A percentile compares a stretch with the other conserved stretches of the same genome.
These are phyloP conservation scores for Cephalopterus ornatus DNA, from an alignment of 2,113 vertebrate species.

Conservation along the genomic window DNA sequence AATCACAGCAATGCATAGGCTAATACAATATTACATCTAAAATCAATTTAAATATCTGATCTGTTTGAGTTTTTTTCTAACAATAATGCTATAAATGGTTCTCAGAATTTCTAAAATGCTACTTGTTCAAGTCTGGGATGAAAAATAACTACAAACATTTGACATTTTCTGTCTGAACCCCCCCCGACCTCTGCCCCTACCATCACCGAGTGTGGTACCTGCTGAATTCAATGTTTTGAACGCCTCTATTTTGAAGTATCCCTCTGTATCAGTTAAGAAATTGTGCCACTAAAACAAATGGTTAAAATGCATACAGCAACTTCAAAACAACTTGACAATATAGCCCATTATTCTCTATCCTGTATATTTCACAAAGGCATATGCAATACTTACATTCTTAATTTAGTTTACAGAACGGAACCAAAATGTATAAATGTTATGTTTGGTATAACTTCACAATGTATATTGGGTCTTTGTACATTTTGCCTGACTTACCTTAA, in stretches of 20 bases:
- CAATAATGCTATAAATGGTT: slow-evolving; percentile 56
- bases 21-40: slow-evolving; percentile 34
- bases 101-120: slow-evolving; percentile 31
- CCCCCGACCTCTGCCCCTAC: not conserved
- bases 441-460: slow-evolving; percentile 87
- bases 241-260: slow-evolving; percentile 56
- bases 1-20: slow-evolving; percentile 22
- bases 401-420: slow-evolving; percentile 97
- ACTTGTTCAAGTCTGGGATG: slow-evolving; percentile 34
- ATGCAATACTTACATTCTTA: slow-evolving; percentile 98
- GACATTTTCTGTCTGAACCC: slow-evolving; percentile 65
- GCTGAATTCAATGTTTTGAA: slow-evolving; percentile 70
- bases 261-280: slow-evolving; percentile 56
- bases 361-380: slow-evolving; percentile 92
- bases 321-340: slow-evolving; percentile 69
- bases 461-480: slow-evolving; percentile 90
- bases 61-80: not conserved
- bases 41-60: slow-evolving; percentile 68
- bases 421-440: slow-evolving; percentile 96
- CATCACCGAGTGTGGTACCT: slow-evolving; percentile 80
- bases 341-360: slow-evolving; percentile 78
- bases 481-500: slow-evolving; percentile 86
- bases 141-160: not conserved
- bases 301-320: slow-evolving; percentile 78
- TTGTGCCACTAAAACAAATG: slow-evolving; percentile 74